A percentile compares a stretch with the other conserved stretches of the same genome.
These are phyloP conservation scores for Cryptus viduatorius DNA, from an alignment of 2,888 invertebrate species.

Conservation along the genomic window DNA sequence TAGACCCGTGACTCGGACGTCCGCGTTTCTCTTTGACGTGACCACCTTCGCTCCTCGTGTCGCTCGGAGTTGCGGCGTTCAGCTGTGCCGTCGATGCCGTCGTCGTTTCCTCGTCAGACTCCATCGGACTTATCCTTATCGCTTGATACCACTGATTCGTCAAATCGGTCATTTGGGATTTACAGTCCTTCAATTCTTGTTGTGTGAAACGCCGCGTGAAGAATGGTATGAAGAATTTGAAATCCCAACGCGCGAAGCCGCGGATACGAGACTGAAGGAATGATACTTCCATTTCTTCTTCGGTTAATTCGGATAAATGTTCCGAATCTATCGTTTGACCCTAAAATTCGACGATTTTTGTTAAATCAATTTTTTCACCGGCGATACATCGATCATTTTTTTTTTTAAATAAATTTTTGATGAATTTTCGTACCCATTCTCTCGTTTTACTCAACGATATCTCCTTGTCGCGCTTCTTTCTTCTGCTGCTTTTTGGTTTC, in stretches of 20 bases:
- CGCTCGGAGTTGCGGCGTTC: slow-evolving; percentile 73
- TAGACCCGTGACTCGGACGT: slow-evolving; percentile 81
- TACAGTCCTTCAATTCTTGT: slow-evolving; percentile 97
- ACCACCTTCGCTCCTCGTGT: slow-evolving; percentile 73
- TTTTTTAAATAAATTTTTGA: background rate
- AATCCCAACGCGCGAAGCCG: slow-evolving; percentile 96
- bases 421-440: slow-evolving; percentile 90
- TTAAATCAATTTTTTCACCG: background rate
- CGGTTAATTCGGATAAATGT: slow-evolving; percentile 96
- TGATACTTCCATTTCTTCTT: slow-evolving; percentile 96
- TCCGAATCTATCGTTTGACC: slow-evolving; percentile 97
- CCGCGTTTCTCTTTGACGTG: slow-evolving; percentile 74
- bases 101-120: slow-evolving; percentile 91
- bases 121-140: slow-evolving; percentile 94
- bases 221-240: slow-evolving; percentile 97
- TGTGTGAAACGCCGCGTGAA: slow-evolving; percentile 98
- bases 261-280: slow-evolving; percentile 92
- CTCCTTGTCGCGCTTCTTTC: slow-evolving; percentile 90
- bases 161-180: slow-evolving; percentile 97
- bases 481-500: slow-evolving; percentile 87
- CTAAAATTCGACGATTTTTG: slow-evolving; percentile 75
- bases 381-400: background rate
- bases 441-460: slow-evolving; percentile 98
- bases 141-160: slow-evolving; percentile 99
- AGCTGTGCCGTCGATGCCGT: slow-evolving; percentile 81